Conservation (phyloP, 2,888 invertebrate genomes). For the Colostygia pectinataria region DNA sequence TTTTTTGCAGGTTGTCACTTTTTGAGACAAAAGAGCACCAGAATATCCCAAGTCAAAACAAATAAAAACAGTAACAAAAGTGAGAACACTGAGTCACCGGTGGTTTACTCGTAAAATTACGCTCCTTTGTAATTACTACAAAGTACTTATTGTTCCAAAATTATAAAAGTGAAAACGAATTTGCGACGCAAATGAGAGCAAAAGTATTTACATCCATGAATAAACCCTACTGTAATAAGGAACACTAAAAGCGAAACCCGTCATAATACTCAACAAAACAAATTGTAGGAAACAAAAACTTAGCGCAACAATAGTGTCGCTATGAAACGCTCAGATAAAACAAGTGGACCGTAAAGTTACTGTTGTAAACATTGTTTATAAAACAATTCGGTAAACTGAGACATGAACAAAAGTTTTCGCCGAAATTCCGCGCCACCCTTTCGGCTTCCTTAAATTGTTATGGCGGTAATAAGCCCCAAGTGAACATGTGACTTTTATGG, state of each 20-base stretch:
- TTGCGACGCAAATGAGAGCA: constrained; percentile 57
- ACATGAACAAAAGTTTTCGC: constrained; percentile 75
- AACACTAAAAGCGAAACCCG: constrained; percentile 60
- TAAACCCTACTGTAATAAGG: constrained; percentile 35
- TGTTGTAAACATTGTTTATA: constrained; percentile 80
- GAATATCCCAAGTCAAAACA: background rate
- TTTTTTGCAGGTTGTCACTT: background rate
- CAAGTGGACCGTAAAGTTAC: constrained; percentile 76
- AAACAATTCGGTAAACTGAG: constrained; percentile 73
- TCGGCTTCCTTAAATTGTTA: constrained; percentile 81
- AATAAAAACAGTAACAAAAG: constrained; percentile 2
- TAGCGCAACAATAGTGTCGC: constrained; percentile 63
- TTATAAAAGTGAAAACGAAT: constrained; percentile 48
- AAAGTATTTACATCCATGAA: constrained; percentile 57
- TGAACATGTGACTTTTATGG: constrained; percentile 79
- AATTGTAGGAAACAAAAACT: constrained; percentile 61
- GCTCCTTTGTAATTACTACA: constrained; percentile 25
- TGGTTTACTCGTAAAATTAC: constrained; percentile 36
- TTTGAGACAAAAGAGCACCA: background rate
- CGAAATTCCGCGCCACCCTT: constrained; percentile 75
- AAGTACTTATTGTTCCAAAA: constrained; percentile 31
- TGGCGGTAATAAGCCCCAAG: constrained; percentile 74
- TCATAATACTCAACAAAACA: constrained; percentile 49
- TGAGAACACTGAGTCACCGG: constrained; percentile 29
- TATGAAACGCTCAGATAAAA: constrained; percentile 65